Evolutionary conservation across 2,113 vertebrate species (phyloP).

Genomic region (Tringa solitaria): DNA sequence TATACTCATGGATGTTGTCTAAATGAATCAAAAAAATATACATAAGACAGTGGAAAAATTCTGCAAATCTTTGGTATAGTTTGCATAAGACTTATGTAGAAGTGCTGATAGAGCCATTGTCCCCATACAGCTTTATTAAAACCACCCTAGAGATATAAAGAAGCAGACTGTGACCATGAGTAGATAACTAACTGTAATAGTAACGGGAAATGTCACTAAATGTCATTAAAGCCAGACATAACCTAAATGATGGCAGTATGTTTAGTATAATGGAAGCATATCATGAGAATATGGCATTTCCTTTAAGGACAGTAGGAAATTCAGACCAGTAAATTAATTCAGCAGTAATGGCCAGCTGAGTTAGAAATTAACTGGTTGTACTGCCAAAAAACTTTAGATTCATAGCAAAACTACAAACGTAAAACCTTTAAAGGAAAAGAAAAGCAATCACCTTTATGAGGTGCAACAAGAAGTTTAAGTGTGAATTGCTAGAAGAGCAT

Average conservation of each 20-base stretch:
- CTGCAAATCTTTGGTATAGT: not conserved
- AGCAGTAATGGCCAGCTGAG: not conserved
- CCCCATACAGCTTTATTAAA: not conserved
- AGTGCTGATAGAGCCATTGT: not conserved
- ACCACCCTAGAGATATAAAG: not conserved
- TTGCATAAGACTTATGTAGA: not conserved
- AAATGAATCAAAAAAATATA: not conserved
- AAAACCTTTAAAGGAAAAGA: not conserved
- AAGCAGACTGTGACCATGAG: not conserved
- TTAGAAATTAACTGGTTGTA: not conserved
- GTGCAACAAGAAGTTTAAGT: not conserved
- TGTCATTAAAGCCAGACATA: conserved; percentile 44
- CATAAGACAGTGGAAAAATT: not conserved
- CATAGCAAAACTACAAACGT: not conserved
- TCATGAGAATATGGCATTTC: conserved; percentile 38
- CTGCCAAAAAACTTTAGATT: not conserved
- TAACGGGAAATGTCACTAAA: conserved; percentile 45
- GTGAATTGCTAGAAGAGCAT: not conserved
- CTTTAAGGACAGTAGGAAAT: conserved; percentile 9
- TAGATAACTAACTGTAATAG: conserved; percentile 1
- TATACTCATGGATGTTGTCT: not conserved
- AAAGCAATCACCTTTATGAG: not conserved
- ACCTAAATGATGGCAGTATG: conserved; percentile 2
- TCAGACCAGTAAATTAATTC: conserved; percentile 31
- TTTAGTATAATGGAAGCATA: conserved; percentile 13